phyloP scores from a whole-genome alignment of 1,140 invertebrate genomes.

The Drosophila arawakana region DNA sequence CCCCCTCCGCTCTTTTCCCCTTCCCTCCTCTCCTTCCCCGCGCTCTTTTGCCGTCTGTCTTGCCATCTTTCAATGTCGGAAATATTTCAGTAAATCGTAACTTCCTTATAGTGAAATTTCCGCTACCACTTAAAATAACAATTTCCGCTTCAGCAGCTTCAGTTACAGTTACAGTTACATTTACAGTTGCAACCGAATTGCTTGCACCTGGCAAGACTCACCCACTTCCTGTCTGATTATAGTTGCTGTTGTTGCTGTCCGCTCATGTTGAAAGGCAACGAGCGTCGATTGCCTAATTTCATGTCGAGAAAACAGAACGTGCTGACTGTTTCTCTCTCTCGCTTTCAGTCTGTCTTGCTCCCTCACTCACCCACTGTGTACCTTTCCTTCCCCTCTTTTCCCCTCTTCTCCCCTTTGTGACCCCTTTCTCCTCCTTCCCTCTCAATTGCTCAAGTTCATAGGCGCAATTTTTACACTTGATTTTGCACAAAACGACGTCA shows the following conservation, averaged over 20 bases:
- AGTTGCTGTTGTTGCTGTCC: constrained; percentile 30
- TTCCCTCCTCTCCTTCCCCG: neutral
- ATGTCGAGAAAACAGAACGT: constrained; percentile 41
- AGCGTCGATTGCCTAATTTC: constrained; percentile 66
- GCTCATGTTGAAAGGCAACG: constrained; percentile 55
- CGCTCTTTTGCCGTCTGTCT: neutral
- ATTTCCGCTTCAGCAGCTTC: constrained; percentile 67
- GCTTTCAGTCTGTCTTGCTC: neutral
- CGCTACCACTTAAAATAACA: constrained; percentile 80
- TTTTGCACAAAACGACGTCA: constrained; percentile 47
- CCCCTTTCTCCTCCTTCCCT: neutral
- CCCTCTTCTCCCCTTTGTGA: neutral
- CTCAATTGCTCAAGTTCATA: constrained; percentile 40
- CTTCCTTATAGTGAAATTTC: constrained; percentile 76
- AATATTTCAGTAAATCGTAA: constrained; percentile 81
- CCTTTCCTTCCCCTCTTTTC: too few species aligned
- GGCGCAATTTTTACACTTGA: constrained; percentile 74
- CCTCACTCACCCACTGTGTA: neutral
- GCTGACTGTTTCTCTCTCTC: constrained; percentile 5
- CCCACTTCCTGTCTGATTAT: constrained; percentile 51
- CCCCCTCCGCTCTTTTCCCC: neutral
- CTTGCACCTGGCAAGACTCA: constrained; percentile 52
- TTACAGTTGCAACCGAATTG: constrained; percentile 24
- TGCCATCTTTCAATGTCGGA: constrained; percentile 54
- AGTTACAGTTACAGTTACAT: constrained; percentile 36